Evolutionary conservation across 2,113 vertebrate species (phyloP).

Genomic region (Gallinago media): DNA sequence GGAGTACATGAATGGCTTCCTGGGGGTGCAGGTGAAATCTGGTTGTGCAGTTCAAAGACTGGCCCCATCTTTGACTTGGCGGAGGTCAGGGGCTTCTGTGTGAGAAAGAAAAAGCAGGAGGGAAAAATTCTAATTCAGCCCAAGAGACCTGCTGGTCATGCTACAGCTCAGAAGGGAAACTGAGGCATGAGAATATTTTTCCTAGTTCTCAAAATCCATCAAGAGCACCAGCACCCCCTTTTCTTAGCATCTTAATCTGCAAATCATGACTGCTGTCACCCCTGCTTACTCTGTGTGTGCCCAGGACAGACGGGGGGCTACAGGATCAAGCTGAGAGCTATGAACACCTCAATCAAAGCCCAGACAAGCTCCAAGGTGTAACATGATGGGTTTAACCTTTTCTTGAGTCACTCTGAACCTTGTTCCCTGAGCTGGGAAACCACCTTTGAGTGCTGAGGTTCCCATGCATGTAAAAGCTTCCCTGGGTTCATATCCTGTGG

Average conservation of each 20-base stretch:
- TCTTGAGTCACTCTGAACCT: neutral
- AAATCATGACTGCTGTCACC: no score
- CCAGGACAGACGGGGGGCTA: neutral
- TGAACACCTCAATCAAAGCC: neutral
- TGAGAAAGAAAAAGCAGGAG: neutral
- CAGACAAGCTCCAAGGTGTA: neutral
- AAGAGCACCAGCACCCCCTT: neutral
- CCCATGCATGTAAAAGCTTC: neutral
- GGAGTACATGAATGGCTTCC: neutral
- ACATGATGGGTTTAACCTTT: neutral
- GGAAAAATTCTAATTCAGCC: neutral
- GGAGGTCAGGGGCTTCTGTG: neutral
- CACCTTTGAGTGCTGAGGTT: neutral
- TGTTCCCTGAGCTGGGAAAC: neutral
- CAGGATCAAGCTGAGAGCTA: rapidly evolving
- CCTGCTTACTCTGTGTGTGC: neutral
- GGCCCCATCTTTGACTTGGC: neutral
- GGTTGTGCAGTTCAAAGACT: neutral
- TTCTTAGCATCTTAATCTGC: neutral
- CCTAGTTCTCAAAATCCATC: neutral
- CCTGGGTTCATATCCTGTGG: rapidly evolving
- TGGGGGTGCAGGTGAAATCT: neutral
- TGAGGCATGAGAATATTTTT: neutral
- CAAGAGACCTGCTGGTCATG: rapidly evolving
- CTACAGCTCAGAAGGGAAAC: neutral